Evolutionary conservation across 2,888 invertebrate genomes (phyloP).

Genomic region (Pristionchus arcanus): DNA sequence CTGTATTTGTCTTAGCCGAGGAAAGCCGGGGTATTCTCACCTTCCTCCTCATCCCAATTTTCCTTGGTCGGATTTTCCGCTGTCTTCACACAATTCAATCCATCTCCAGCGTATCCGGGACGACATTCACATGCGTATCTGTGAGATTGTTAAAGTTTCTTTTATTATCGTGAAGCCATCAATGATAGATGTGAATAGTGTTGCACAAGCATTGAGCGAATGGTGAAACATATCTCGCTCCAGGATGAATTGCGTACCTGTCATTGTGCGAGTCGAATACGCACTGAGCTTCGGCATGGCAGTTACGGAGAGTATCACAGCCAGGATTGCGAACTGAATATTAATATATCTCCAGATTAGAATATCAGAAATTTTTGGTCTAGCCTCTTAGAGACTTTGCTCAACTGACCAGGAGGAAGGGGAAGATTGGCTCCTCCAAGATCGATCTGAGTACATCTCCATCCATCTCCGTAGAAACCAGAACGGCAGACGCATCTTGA

Average conservation of each 20-base stretch:
- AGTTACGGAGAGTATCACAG: conserved; percentile 80
- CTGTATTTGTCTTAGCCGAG: neutral
- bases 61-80: conserved; percentile 35
- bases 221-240: neutral
- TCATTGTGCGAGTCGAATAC: conserved; percentile 81
- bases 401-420: conserved; percentile 49
- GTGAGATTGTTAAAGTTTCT: conserved; percentile 11
- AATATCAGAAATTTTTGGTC: neutral
- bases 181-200: neutral
- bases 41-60: conserved; percentile 49
- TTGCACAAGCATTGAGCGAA: neutral
- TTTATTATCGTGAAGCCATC: neutral
- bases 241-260: conserved; percentile 53
- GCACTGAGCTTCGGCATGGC: conserved; percentile 81
- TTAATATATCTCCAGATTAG: too few relatives aligned
- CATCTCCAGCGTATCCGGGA: conserved; percentile 80
- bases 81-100: conserved; percentile 68
- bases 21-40: neutral
- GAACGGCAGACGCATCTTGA: conserved; percentile 85
- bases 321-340: conserved; percentile 58
- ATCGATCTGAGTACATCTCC: conserved; percentile 52
- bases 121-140: conserved; percentile 71
- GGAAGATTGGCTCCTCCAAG: conserved; percentile 71
- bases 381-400: neutral
- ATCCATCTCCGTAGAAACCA: conserved; percentile 84